Conservation (phyloP, 1,140 invertebrate species). For the Babylonia areolata region DNA sequence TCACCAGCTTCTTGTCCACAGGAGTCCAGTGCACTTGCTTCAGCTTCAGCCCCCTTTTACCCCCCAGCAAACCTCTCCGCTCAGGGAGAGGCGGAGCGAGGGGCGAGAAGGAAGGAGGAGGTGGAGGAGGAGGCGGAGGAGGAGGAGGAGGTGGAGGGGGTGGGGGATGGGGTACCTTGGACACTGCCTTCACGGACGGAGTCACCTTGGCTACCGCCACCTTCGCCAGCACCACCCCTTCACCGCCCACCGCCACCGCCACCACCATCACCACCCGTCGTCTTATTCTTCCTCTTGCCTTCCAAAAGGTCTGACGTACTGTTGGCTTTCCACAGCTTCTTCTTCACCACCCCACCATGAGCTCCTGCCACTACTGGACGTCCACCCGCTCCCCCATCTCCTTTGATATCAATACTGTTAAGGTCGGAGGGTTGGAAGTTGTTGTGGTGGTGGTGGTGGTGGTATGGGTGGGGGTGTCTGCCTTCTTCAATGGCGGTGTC, state of each 20-base stretch:
- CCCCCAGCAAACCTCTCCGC: not conserved
- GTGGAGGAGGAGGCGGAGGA: not conserved
- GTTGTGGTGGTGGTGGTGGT: too few species aligned
- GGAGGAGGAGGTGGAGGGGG: constrained; percentile 15
- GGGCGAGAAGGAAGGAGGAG: too few species aligned
- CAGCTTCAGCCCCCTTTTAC: constrained; percentile 42
- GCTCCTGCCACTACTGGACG: not conserved
- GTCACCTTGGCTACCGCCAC: too few species aligned
- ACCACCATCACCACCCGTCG: not conserved
- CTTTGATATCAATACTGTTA: not conserved
- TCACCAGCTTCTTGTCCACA: constrained; percentile 38
- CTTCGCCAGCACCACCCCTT: too few species aligned
- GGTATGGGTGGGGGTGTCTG: not conserved
- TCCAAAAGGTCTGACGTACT: constrained; percentile 20
- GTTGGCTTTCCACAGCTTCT: constrained; percentile 1
- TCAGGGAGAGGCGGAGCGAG: not conserved
- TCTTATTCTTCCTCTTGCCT: not conserved
- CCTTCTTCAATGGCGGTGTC: not conserved
- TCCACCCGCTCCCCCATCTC: not conserved
- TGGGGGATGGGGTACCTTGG: too few species aligned
- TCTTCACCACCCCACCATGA: not conserved
- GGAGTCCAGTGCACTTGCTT: constrained; percentile 51
- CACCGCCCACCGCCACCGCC: not conserved
- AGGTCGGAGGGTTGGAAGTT: too few species aligned
- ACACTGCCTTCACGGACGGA: too few species aligned